These are phyloP conservation scores for Poecilia wingei DNA, from an alignment of 2,797 vertebrate genomes.

Conservation along the genomic window DNA sequence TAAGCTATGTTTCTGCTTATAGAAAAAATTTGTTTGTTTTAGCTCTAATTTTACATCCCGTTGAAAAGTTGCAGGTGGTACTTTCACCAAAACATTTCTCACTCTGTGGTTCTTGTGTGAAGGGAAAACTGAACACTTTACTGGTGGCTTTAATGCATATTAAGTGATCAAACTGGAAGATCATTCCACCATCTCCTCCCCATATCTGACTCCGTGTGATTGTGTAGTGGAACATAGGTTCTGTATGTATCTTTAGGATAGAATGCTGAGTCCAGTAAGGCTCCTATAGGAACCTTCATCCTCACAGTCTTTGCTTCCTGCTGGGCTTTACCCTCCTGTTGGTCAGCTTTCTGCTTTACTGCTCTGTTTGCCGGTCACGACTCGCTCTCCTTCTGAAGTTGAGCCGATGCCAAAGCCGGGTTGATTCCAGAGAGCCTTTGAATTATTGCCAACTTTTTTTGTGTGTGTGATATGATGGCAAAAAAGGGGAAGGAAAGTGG, in stretches of 20 bases:
- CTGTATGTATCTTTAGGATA: slow-evolving; percentile 10
- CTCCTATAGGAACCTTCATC: slow-evolving; percentile 31
- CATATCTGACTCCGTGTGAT: slow-evolving; percentile 1
- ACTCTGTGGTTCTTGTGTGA: neutral
- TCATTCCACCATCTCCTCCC: slow-evolving; percentile 1
- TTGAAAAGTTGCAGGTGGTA: neutral
- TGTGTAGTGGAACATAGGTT: slow-evolving; percentile 3
- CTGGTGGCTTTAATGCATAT: slow-evolving; percentile 11
- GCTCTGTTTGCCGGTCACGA: slow-evolving; percentile 64
- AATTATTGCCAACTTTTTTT: slow-evolving; percentile 62
- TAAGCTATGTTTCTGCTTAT: neutral
- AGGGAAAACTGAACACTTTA: slow-evolving; percentile 22
- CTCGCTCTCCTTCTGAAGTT: slow-evolving; percentile 44
- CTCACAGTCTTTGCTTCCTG: slow-evolving; percentile 20
- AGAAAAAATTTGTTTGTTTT: neutral
- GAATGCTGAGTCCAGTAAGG: slow-evolving; percentile 18
- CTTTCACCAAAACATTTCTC: neutral
- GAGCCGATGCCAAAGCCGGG: slow-evolving; percentile 52
- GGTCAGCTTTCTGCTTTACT: slow-evolving; percentile 32
- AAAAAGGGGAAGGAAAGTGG: slow-evolving; percentile 28
- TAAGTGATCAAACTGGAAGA: slow-evolving; percentile 6
- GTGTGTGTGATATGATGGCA: slow-evolving; percentile 40
- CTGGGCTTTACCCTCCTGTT: slow-evolving; percentile 29
- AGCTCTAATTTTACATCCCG: neutral
- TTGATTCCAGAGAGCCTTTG: slow-evolving; percentile 55